These are phyloP conservation scores for Oreotrochilus melanogaster DNA, from an alignment of 2,113 vertebrate genomes.

Conservation along the genomic window DNA sequence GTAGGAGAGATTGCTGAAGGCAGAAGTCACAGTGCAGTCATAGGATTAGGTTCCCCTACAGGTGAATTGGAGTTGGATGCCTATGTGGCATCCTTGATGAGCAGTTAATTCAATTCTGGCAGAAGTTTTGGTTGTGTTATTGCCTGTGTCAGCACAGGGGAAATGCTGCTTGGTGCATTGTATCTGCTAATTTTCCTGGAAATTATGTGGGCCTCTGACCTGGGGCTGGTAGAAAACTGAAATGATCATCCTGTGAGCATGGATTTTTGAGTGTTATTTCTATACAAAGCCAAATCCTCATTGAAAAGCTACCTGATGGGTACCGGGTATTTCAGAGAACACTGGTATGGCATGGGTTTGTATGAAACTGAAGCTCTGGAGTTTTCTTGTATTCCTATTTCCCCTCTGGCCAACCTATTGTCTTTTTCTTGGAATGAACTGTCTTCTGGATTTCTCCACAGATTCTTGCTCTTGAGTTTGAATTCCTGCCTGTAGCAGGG, in stretches of 20 bases:
- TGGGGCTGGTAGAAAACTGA: not conserved
- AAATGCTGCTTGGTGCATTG: not conserved
- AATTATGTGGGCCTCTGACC: not conserved
- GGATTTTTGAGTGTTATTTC: not conserved
- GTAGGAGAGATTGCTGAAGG: not conserved
- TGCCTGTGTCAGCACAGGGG: not conserved
- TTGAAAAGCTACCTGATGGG: not conserved
- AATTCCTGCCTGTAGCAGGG: not conserved
- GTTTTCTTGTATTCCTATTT: not conserved
- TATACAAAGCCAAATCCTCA: not conserved
- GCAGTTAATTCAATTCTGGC: not conserved
- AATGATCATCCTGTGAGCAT: not conserved
- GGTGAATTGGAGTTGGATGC: not conserved
- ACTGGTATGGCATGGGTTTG: not conserved
- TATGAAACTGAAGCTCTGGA: not conserved
- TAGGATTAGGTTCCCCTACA: not conserved
- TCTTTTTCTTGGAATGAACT: not conserved
- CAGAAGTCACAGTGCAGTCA: not conserved
- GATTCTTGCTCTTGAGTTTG: not conserved
- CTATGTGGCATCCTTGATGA: not conserved
- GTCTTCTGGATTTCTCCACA: not conserved
- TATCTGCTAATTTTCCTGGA: not conserved
- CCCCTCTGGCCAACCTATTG: not conserved
- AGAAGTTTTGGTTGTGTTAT: not conserved
- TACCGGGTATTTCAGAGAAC: not conserved